Conservation (phyloP, 2,888 invertebrate species). For the Cephonodes hylas region DNA sequence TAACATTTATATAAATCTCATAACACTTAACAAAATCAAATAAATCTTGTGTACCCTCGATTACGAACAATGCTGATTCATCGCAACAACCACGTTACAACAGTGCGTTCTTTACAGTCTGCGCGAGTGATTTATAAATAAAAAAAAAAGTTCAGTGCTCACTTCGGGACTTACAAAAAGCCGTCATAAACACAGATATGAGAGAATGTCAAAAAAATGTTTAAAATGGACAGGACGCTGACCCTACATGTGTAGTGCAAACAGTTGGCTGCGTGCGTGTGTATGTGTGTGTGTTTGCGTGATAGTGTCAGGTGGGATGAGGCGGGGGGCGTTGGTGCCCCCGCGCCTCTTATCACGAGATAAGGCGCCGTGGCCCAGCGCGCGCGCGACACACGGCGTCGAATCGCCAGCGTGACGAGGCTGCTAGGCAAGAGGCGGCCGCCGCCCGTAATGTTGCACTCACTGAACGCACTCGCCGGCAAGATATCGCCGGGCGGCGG, state of each 20-base stretch:
- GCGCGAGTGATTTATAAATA: background rate
- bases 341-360: conserved; percentile 79
- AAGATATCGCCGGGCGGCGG: conserved; percentile 92
- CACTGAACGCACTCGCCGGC: conserved; percentile 93
- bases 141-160: conserved; percentile 5
- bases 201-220: conserved; percentile 58
- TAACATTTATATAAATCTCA: background rate
- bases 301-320: conserved; percentile 76
- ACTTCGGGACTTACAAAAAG: conserved; percentile 30
- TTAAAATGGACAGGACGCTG: conserved; percentile 75
- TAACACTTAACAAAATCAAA: background rate
- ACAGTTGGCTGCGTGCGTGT: conserved; percentile 33
- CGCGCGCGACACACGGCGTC: conserved; percentile 63
- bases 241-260: conserved; percentile 51
- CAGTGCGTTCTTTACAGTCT: background rate
- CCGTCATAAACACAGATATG: conserved; percentile 42
- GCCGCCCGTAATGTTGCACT: conserved; percentile 92
- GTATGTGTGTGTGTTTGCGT: conserved; percentile 55
- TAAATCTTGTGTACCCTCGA: background rate
- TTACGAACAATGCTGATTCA: conserved; percentile 1
- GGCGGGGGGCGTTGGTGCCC: conserved; percentile 75
- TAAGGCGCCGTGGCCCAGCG: conserved; percentile 70
- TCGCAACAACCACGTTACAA: conserved; percentile 3
- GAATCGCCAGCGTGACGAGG: conserved; percentile 75
- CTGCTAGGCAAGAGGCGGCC: conserved; percentile 69